Evolutionary conservation across 2,113 vertebrate genomes (phyloP).

Genomic region (Pedetes capensis): DNA sequence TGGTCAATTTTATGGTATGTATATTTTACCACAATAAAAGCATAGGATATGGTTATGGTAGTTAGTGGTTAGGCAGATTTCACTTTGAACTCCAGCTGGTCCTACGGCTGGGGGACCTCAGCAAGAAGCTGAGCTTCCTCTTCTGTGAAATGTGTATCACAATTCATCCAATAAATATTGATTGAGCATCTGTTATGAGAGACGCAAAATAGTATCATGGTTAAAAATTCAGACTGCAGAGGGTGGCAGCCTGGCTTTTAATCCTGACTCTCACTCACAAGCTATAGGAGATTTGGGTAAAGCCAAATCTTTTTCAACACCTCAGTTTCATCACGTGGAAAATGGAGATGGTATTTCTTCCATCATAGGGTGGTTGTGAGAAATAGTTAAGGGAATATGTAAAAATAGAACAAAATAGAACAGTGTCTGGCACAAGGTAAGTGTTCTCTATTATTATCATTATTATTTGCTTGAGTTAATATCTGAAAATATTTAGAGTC

Average conservation of each 20-base stretch:
- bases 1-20: neutral
- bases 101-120: neutral
- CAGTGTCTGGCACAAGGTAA: neutral
- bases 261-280: neutral
- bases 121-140: neutral
- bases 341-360: neutral
- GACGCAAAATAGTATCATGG: neutral
- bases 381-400: neutral
- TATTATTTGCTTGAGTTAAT: neutral
- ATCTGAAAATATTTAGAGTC: neutral
- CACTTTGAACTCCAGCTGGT: neutral
- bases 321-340: neutral
- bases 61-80: neutral
- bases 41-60: neutral
- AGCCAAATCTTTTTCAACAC: neutral
- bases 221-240: neutral
- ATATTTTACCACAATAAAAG: neutral
- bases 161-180: neutral
- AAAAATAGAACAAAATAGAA: neutral
- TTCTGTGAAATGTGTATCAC: neutral
- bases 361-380: neutral
- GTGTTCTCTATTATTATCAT: neutral
- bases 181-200: neutral
- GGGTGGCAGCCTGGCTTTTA: neutral
- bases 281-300: neutral